These are phyloP conservation scores for Opisthocomus hoazin DNA, from an alignment of 2,113 vertebrate genomes.

Conservation along the genomic window DNA sequence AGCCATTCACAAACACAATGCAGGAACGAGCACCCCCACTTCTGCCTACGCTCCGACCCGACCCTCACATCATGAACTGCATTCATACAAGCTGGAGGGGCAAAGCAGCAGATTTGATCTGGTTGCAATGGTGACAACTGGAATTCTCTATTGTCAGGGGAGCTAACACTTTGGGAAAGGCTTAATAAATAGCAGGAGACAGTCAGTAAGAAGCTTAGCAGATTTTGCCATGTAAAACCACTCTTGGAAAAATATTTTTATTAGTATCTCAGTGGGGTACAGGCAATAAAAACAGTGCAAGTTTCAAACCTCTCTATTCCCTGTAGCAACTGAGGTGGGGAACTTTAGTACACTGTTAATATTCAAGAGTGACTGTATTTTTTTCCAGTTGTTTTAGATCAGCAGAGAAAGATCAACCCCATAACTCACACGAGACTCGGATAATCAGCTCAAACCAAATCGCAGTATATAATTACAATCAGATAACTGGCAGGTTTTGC, in stretches of 20 bases:
- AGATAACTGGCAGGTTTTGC: slow-evolving; percentile 35
- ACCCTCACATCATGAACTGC: not conserved
- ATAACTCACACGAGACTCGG: not conserved
- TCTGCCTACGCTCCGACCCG: not conserved
- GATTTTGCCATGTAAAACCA: slow-evolving; percentile 31
- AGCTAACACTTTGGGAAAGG: not conserved
- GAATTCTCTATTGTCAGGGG: not conserved
- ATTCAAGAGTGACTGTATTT: not conserved
- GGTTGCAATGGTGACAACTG: not conserved
- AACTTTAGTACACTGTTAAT: not conserved
- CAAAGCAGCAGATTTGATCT: not conserved
- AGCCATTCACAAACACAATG: fast-evolving
- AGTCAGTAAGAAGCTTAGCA: not conserved
- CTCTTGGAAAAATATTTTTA: slow-evolving; percentile 16
- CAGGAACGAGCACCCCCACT: not conserved
- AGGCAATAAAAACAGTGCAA: not conserved
- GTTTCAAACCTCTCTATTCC: not conserved
- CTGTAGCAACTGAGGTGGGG: not conserved
- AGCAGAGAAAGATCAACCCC: slow-evolving; percentile 6
- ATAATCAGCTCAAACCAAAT: slow-evolving; percentile 48
- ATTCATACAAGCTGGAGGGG: not conserved
- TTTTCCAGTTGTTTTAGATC: not conserved
- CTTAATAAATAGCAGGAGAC: slow-evolving; percentile 1
- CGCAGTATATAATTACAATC: slow-evolving; percentile 43
- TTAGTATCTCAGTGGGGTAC: not conserved